Base-by-base conservation (phyloP, 2,113 vertebrate species). In the Charina bottae region DNA sequence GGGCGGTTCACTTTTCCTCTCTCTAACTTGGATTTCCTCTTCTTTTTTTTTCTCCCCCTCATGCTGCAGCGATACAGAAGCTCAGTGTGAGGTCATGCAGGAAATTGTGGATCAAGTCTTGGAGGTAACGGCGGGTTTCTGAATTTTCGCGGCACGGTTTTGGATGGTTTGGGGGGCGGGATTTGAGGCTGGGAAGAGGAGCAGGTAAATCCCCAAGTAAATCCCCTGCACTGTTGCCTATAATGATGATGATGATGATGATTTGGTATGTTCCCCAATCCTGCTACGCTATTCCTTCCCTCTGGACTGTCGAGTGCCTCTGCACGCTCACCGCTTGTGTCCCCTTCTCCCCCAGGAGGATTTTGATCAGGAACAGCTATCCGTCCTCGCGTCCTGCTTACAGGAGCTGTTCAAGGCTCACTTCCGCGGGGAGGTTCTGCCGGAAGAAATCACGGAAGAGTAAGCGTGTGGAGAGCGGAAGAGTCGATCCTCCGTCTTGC, bases 11-110 rank as follows among this genome's bases (percentile, higher is more conserved):
- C n/a, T 87, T 37, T 42, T 26, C 87, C 86, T 93, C 68, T 6
- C 58, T 28, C 33, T 96, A 42, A 95, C 89, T 68, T 68, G 49
- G 96, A 96, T 87, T 88, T 83, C 90, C 94, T 93, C n/a, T n/a
- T n/a, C n/a, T n/a, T n/a, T 85, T 94, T 91, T 21, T 91, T 92
- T 90, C 59, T 4, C 24, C 62, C 3, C 55, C 33, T 2, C 88
- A 4, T 86, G 37, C 93, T 92, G 0, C 96, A 98, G 99, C 49
- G 99, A 99, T 93, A 99, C 98, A 0, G 99, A 99, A 97, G 98
- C 97, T 19, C 99, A 99, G 93, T 99, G 99, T 96, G 99, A 99
- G 95, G 98, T 99, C 94, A 99, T 99, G 99, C 99, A 99, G 98
- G 99, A 99, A 83, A 99, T 99, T 2, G 99, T 99, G 97, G 99